phyloP scores from a whole-genome alignment of 2,888 invertebrate genomes.

The Drosophila borborema region DNA sequence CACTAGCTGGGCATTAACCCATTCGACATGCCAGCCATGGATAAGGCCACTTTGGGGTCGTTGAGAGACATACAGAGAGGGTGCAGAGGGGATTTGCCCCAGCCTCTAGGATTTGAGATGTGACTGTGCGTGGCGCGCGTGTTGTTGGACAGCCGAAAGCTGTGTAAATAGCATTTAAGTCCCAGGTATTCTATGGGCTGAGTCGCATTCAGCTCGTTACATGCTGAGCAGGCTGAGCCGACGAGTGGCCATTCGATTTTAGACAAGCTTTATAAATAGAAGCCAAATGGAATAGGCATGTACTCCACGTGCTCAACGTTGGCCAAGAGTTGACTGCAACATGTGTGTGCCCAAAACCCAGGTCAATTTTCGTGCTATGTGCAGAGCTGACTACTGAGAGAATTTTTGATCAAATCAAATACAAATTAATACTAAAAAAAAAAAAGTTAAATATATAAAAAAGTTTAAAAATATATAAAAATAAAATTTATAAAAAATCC shows the following conservation, averaged over 20 bases:
- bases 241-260: slow-evolving; percentile 18
- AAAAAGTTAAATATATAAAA: background rate
- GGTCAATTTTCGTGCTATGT: background rate
- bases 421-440: background rate
- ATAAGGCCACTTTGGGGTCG: slow-evolving; percentile 41
- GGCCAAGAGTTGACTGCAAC: background rate
- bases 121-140: slow-evolving; percentile 26
- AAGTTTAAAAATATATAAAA: background rate
- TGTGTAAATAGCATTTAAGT: slow-evolving; percentile 78
- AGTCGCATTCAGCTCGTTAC: slow-evolving; percentile 47
- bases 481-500: background rate
- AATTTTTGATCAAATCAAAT: background rate
- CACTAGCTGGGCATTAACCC: slow-evolving; percentile 66
- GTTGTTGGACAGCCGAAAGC: slow-evolving; percentile 65
- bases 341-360: background rate
- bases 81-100: slow-evolving; percentile 6
- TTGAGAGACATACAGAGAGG: background rate
- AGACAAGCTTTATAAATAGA: slow-evolving; percentile 49
- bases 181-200: slow-evolving; percentile 59
- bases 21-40: slow-evolving; percentile 19
- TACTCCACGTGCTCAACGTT: slow-evolving; percentile 19
- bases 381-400: no score
- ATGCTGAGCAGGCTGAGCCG: slow-evolving; percentile 30
- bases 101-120: slow-evolving; percentile 33
- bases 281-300: slow-evolving; percentile 57